Evolutionary conservation across 2,113 vertebrate genomes (phyloP).

Genomic region (Cynopterus brachyotis): DNA sequence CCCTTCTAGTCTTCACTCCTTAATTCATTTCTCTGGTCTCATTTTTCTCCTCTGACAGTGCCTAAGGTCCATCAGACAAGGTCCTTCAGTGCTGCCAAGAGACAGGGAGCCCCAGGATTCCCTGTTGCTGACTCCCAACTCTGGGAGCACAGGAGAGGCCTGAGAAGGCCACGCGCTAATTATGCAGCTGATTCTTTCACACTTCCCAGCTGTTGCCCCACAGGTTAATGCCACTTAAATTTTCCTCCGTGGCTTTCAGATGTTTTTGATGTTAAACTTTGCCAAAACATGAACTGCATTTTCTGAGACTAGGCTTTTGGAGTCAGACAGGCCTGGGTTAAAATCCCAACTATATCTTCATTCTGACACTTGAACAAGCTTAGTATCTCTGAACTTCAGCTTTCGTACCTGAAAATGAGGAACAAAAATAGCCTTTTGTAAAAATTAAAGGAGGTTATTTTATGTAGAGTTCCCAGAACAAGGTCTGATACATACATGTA

Average conservation of each 20-base stretch:
- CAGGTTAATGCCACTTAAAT: not conserved
- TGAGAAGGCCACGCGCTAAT: not conserved
- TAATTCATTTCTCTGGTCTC: not conserved
- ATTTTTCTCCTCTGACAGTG: not conserved
- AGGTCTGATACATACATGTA: not conserved
- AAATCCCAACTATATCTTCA: not conserved
- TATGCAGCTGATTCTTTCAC: not conserved
- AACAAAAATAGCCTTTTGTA: not conserved
- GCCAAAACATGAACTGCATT: not conserved
- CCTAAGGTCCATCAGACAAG: not conserved
- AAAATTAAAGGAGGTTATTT: not conserved
- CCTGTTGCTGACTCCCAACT: not conserved
- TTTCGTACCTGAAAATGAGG: not conserved
- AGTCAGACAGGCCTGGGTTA: not conserved
- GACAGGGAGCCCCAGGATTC: accelerated
- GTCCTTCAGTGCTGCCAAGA: not conserved
- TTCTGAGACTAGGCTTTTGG: not conserved
- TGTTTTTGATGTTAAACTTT: not conserved
- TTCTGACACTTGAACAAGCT: not conserved
- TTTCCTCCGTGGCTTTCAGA: not conserved
- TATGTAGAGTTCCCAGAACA: not conserved
- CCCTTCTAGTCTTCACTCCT: not conserved
- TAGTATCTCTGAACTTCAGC: not conserved
- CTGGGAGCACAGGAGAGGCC: not conserved
- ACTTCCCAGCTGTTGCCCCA: not conserved